Evolutionary conservation across 2,888 invertebrate species (phyloP).

Genomic region (Plagodis pulveraria): DNA sequence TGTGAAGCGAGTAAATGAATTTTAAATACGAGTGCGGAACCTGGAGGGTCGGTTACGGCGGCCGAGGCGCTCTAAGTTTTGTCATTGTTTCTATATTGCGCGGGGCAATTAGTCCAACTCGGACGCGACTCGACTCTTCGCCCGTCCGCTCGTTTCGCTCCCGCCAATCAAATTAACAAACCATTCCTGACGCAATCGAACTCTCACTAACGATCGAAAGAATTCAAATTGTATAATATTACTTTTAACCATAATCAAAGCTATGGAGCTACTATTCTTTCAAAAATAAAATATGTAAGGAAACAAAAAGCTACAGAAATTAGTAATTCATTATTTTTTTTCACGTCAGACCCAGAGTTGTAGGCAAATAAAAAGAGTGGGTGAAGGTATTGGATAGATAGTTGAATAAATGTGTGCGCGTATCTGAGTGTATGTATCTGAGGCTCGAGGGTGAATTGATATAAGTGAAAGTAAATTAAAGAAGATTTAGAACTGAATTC

Average conservation of each 20-base stretch:
- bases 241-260: constrained; percentile 25
- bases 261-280: too few species aligned
- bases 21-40: constrained; percentile 80
- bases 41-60: constrained; percentile 60
- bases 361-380: too few species aligned
- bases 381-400: too few species aligned
- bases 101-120: constrained; percentile 79
- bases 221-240: constrained; percentile 36
- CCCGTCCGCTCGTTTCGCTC: constrained; percentile 52
- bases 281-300: too few species aligned
- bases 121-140: constrained; percentile 63
- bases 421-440: too few species aligned
- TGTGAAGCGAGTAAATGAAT: constrained; percentile 77
- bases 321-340: too few species aligned
- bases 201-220: constrained; percentile 66
- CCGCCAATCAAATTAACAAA: constrained; percentile 78
- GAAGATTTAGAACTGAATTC: too few species aligned
- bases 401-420: too few species aligned
- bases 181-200: constrained; percentile 65
- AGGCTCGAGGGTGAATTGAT: too few species aligned
- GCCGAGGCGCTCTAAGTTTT: constrained; percentile 74
- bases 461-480: too few species aligned
- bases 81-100: constrained; percentile 83
- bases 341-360: too few species aligned
- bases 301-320: too few species aligned